Evolutionary conservation across 2,113 vertebrate species (phyloP).

Genomic region (Lasiurus cinereus): DNA sequence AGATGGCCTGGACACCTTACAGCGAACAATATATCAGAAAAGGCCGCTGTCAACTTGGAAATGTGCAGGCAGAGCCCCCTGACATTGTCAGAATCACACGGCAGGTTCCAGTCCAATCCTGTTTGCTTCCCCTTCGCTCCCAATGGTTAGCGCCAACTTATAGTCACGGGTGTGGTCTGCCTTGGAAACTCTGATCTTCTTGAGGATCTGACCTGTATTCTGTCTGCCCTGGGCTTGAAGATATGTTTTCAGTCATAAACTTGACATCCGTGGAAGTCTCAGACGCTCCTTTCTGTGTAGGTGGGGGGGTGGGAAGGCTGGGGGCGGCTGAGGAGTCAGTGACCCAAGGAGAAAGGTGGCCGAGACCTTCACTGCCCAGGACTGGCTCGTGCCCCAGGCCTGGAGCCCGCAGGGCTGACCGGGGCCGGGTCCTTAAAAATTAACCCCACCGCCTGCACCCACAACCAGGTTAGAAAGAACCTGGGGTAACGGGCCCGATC

Average conservation of each 20-base stretch:
- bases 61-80: neutral
- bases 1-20: neutral
- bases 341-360: neutral
- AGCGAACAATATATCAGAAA: conserved; percentile 35
- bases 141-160: neutral
- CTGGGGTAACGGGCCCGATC: neutral
- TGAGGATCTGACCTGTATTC: neutral
- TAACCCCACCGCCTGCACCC: neutral
- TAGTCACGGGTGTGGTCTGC: neutral
- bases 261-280: neutral
- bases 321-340: neutral
- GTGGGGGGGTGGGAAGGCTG: neutral
- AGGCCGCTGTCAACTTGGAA: neutral
- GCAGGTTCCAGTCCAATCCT: neutral
- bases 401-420: neutral
- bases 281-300: neutral
- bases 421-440: neutral
- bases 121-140: neutral
- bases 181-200: neutral
- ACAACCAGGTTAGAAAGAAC: neutral
- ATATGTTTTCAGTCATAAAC: neutral
- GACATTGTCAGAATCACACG: neutral
- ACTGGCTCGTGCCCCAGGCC: rapidly evolving
- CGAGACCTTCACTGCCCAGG: no score
- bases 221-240: neutral